Percentiles rank a stretch among this genome's conserved stretches.
Evolutionary conservation across 2,113 vertebrate genomes (phyloP).

Genomic region (Lophochroa leadbeateri): DNA sequence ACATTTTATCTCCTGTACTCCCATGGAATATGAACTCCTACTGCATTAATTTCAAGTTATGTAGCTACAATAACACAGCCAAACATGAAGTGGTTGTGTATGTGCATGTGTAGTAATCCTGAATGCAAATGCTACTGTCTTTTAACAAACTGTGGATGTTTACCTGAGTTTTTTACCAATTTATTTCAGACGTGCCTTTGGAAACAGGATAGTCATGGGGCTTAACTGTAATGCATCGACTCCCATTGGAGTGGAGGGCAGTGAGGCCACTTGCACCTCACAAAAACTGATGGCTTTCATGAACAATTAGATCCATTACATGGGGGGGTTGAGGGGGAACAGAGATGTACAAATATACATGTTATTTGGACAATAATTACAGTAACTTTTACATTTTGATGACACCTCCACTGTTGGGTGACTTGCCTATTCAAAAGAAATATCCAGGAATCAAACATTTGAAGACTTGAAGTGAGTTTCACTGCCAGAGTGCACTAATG

Average conservation of each 20-base stretch:
- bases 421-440: too few relatives aligned
- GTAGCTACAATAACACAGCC: neutral
- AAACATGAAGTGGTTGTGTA: neutral
- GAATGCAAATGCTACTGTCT: neutral
- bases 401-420: too few relatives aligned
- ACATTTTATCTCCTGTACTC: neutral
- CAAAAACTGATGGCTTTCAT: neutral
- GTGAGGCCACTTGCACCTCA: neutral
- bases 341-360: too few relatives aligned
- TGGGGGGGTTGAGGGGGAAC: too few relatives aligned
- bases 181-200: neutral
- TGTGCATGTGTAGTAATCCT: neutral
- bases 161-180: neutral
- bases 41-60: neutral
- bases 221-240: neutral
- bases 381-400: too few relatives aligned
- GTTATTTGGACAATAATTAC: too few relatives aligned
- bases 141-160: neutral
- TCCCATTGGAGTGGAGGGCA: neutral
- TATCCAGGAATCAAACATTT: too few relatives aligned
- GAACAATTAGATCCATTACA: too few relatives aligned
- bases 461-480: too few relatives aligned
- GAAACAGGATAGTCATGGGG: neutral
- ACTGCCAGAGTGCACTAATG: neutral
- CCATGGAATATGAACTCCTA: neutral